Base-by-base conservation (phyloP, 2,888 invertebrate genomes). In the Criorhina ranunculi region DNA sequence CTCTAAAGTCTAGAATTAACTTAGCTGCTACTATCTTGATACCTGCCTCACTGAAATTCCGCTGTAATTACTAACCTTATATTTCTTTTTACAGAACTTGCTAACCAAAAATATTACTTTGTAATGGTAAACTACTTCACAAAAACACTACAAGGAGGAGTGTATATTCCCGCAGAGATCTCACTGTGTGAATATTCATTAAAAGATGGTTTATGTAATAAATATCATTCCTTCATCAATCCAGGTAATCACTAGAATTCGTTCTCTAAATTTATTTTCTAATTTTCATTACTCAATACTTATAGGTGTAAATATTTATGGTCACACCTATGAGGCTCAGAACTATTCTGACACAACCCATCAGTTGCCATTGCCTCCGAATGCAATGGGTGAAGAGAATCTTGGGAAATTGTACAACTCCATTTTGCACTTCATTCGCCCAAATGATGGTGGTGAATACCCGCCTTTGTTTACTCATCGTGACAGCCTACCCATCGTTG, bases 121-220 rank as follows among this genome's bases (percentile, higher is more conserved):
- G 88, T 88, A 0, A 89, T 89, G 69, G 91, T 89, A 0, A 92
- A 91, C 19, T 92, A 90, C 64, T 92, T 91, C 53, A 88, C 88
- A 0, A 91, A 90, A 79, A 88, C 89, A 0, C 37, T 86, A 0
- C 87, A 87, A 2, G 87, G 82, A 0, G 88, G 87, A 0, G 77
- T 90, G 0, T 93, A 92, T 87, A 89, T 91, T 12, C 94, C 94
- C 0, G 94, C 93, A 0, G 94, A 94, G 88, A 90, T 94, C 46
- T 92, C 93, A 0, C 83, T 94, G 0, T 90, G 90, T 11, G 90
- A 92, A 86, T 94, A 92, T 87, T 92, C 92, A 0, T 82, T 94
- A 0, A 87, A 90, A 49, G 87, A 92, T 1, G 94, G 94, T 0
- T 88, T 92, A 0, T 88, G 88, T 44, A 92, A 92, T 49, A 88